Evolutionary conservation across 2,113 vertebrate genomes (phyloP), one percentile per base, ranked within the genome.

Genomic region (Aegithalos caudatus): DNA sequence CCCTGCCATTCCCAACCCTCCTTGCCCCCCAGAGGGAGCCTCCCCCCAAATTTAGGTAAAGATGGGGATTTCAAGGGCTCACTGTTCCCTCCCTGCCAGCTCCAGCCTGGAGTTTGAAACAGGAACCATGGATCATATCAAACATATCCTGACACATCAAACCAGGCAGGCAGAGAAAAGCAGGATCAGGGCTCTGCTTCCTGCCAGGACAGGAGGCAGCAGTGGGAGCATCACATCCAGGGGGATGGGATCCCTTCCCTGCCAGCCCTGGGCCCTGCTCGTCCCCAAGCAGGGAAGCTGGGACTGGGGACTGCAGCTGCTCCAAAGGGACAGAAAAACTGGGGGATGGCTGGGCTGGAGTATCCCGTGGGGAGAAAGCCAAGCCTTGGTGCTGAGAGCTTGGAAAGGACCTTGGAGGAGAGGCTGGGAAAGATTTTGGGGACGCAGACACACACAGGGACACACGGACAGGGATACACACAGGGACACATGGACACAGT

Each of bases 51-150:
- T 73, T 31, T 81, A 29, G 60, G 50, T 42, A 33, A 66, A 54
- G 2, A 20, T 2, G 3, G 10, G 20, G 20, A 19, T 64, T 86
- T 85, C 15, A n/a, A 20, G 3, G 29, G 15, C 20, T 56, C 0
- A 0, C 31, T 40, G 44, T 40, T 8, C 27, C 38, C 25, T 86
- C 64, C 37, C 57, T n/a, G 47, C 35, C 56, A 37, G 37, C n/a
- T 23, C 28, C 77, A 77, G 42, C 57, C 89, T 61, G 58, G 50
- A 56, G 54, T 6, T 10, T 0, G 77, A 14, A 19, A 54, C 10
- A 10, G 17, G 37, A 23, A 0, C 0, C 2, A 0, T 0, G n/a
- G 66, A 58, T 61, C 37, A 1, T 3, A 40, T 14, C 61, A 62
- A 58, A 57, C 37, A 1, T 3, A 40, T 14, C 61, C 84, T 14